Evolutionary conservation across 2,113 vertebrate species (phyloP), one percentile per base, ranked within the genome.

Genomic region (Acinonyx jubatus): DNA sequence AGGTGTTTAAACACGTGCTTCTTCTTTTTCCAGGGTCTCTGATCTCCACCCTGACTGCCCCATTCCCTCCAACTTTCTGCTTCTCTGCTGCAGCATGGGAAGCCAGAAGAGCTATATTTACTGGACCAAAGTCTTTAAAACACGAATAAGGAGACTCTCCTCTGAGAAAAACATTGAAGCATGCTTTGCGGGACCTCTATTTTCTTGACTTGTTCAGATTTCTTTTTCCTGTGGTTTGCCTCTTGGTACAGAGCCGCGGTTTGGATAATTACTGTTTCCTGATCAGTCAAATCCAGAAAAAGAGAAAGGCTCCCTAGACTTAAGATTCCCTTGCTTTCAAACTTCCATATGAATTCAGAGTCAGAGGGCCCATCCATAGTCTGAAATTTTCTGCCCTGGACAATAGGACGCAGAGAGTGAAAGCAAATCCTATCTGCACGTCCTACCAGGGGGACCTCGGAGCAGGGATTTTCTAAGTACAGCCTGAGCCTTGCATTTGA

Each of bases 401-500:
- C 55, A 50, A 83, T 33, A 13, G 87, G 79, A 81, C 31, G 29
- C 36, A 38, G 87, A 84, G 68, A 97, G 97, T 84, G 96, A 97
- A 97, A 96, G 96, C 81, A 82, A 50, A 73, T 41, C 50, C 66
- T 48, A 8, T 1, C 3, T 0, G 21, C 16, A n/a, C 0, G 5
- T 18, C 69, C 15, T 14, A 31, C 65, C 91, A 57, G 83, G 97
- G 82, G 97, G 45, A 69, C 63, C 68, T 79, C 31, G 27, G 73
- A 88, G 89, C 25, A 38, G 94, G 78, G n/a, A 55, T 84, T 97
- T 96, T 92, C 61, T 85, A 94, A 87, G 80, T 14, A 12, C 61
- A 79, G 73, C 52, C 69, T 1, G 2, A 45, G 73, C 61, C 98
- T 63, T 85, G 38, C 98, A 95, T 65, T 78, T 94, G 95, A 98